These are phyloP conservation scores for Lamellibrachia columna DNA, from an alignment of 2,888 invertebrate species.

Conservation along the genomic window DNA sequence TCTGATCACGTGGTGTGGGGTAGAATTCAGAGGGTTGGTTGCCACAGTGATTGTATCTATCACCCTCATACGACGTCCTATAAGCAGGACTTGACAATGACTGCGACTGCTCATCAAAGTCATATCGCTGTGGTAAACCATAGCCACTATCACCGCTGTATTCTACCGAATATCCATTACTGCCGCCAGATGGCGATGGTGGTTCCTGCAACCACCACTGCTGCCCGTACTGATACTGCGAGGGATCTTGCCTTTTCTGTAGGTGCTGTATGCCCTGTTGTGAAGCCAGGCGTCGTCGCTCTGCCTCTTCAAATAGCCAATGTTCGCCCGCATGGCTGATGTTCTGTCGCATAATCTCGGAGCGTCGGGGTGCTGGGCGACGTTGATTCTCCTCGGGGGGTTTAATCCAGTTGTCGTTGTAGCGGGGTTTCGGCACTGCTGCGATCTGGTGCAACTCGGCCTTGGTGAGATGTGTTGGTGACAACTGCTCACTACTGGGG, in stretches of 20 bases:
- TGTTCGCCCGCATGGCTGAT: conserved; percentile 70
- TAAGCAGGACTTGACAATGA: background rate
- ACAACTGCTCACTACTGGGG: background rate
- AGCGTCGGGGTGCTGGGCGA: conserved; percentile 25
- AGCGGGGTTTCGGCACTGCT: background rate
- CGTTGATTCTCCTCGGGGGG: conserved; percentile 32
- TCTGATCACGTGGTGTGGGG: conserved; percentile 72
- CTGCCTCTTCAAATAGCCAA: conserved; percentile 94
- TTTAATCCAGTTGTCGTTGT: conserved; percentile 44
- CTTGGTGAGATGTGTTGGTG: background rate
- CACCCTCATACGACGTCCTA: background rate
- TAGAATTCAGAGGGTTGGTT: background rate
- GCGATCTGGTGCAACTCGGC: conserved; percentile 16
- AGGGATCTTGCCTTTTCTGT: conserved; percentile 33
- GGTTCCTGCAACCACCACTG: background rate
- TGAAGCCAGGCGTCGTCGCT: conserved; percentile 75
- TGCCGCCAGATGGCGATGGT: background rate
- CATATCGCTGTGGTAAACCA: background rate
- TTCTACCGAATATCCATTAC: conserved; percentile 16
- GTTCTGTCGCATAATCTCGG: conserved; percentile 48
- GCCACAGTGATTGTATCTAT: background rate
- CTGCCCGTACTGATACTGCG: background rate
- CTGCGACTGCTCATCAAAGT: conserved; percentile 18
- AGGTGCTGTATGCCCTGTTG: conserved; percentile 38
- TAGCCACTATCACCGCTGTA: background rate